A percentile compares a stretch with the other conserved stretches of the same genome.
These are phyloP conservation scores for Lamellibrachia columna DNA, from an alignment of 2,888 invertebrate genomes.

Conservation along the genomic window DNA sequence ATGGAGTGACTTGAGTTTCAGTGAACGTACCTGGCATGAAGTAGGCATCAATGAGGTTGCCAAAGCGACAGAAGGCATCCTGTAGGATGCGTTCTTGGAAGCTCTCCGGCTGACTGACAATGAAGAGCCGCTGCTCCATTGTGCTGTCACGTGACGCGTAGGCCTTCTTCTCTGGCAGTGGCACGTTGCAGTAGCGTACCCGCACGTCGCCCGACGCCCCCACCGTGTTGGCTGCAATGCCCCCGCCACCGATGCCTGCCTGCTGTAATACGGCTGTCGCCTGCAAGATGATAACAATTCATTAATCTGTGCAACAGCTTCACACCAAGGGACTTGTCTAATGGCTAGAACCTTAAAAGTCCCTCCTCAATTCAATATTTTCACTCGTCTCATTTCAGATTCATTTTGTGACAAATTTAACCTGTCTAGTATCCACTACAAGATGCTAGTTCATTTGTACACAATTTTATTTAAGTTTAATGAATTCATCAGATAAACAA, in stretches of 20 bases:
- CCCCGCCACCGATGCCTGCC: slow-evolving; percentile 31
- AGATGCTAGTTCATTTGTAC: too few species aligned
- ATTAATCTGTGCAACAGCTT: neutral
- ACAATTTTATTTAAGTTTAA: too few species aligned
- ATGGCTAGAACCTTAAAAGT: neutral
- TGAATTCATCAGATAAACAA: too few species aligned
- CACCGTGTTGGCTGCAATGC: slow-evolving; percentile 27
- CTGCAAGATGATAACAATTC: slow-evolving; percentile 23
- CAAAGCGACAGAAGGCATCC: slow-evolving; percentile 91
- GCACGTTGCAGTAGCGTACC: slow-evolving; percentile 70
- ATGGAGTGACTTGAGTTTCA: neutral
- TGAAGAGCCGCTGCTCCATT: slow-evolving; percentile 68
- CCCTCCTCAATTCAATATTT: too few species aligned
- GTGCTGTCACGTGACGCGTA: slow-evolving; percentile 67
- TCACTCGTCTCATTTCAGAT: too few species aligned
- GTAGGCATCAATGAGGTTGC: slow-evolving; percentile 88
- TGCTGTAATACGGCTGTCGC: slow-evolving; percentile 36
- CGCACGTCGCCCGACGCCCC: slow-evolving; percentile 33
- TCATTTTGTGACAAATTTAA: too few species aligned
- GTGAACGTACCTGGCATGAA: slow-evolving; percentile 76
- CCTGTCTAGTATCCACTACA: too few species aligned
- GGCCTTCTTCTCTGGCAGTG: slow-evolving; percentile 77
- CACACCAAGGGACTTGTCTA: neutral
- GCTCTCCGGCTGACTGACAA: slow-evolving; percentile 72
- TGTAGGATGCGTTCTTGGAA: slow-evolving; percentile 82